Evolutionary conservation across 2,113 vertebrate species (phyloP), one percentile per base, ranked within the genome.

Genomic region (Neolamprologus longior): DNA sequence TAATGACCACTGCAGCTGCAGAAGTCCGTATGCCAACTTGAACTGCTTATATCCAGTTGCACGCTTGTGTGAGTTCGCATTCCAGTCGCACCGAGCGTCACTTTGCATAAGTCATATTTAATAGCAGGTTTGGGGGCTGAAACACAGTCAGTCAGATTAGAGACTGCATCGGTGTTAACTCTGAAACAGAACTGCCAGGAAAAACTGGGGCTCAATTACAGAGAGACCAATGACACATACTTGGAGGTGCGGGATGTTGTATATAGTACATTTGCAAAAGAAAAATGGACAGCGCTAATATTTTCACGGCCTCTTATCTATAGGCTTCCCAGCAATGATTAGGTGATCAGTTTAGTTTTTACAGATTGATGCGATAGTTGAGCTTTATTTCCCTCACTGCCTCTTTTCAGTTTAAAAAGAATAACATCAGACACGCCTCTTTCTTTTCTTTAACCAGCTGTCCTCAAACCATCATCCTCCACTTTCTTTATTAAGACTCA

Each of bases 71-170:
- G 83, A 86, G 61, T 87, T 85, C 47, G 84, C 55, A 28, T 81
- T 81, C 61, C 82, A 73, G 5, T 85, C 10, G 7, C 76, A 28
- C 58, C 4, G 53, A 83, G 71, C 86, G 61, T 83, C 54, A 45
- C 55, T 87, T 71, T 47, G 52, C 82, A 80, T 86, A 82, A 83
- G 81, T 90, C 85, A 88, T 86, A 81, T 90, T 90, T 89, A 93
- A 90, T 86, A 82, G 73, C 82, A 78, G 86, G 66, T 81, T 33
- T 54, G 58, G 24, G 42, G 71, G 45, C 54, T 80, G 63, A 83
- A 31, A 78, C 76, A 19, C 52, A 50, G 80, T 84, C 50, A 81
- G 37, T 84, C 71, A 83, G 61, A 86, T 80, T 78, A 58, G 42
- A 66, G 78, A 52, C 45, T 24, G 28, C 40, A 24, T 78, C 80